Evolutionary conservation across 2,888 invertebrate genomes (phyloP).

Genomic region (Panorpa germanica): DNA sequence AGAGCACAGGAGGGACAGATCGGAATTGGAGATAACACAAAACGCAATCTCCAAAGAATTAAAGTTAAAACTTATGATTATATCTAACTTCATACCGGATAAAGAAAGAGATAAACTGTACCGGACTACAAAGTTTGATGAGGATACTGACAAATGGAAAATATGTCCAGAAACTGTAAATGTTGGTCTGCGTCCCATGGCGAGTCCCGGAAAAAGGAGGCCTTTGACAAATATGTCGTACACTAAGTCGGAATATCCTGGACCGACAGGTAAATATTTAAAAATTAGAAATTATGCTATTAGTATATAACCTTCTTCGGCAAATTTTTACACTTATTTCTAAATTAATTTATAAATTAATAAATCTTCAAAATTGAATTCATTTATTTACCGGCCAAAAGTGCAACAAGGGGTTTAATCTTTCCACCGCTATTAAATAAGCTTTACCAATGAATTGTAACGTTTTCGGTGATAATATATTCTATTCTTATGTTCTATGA

Average conservation of each 20-base stretch:
- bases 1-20: constrained; percentile 78
- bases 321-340: too few relatives aligned
- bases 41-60: constrained; percentile 82
- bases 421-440: too few relatives aligned
- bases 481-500: too few relatives aligned
- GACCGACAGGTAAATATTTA: constrained; percentile 14
- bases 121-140: constrained; percentile 57
- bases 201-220: constrained; percentile 40
- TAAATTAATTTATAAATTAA: too few relatives aligned
- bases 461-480: too few relatives aligned
- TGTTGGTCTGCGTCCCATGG: constrained; percentile 37
- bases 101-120: constrained; percentile 60
- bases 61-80: constrained; percentile 70
- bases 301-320: too few relatives aligned
- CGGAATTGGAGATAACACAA: constrained; percentile 80
- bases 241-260: constrained; percentile 19
- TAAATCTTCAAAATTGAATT: too few relatives aligned
- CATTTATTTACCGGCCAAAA: too few relatives aligned
- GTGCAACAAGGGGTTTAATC: too few relatives aligned
- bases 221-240: constrained; percentile 40
- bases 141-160: constrained; percentile 63
- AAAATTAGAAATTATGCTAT: background rate
- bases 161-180: constrained; percentile 22
- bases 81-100: constrained; percentile 77
- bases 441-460: too few relatives aligned